These are phyloP conservation scores for Coenonympha glycerion DNA, from an alignment of 2,888 invertebrate species.

Conservation along the genomic window DNA sequence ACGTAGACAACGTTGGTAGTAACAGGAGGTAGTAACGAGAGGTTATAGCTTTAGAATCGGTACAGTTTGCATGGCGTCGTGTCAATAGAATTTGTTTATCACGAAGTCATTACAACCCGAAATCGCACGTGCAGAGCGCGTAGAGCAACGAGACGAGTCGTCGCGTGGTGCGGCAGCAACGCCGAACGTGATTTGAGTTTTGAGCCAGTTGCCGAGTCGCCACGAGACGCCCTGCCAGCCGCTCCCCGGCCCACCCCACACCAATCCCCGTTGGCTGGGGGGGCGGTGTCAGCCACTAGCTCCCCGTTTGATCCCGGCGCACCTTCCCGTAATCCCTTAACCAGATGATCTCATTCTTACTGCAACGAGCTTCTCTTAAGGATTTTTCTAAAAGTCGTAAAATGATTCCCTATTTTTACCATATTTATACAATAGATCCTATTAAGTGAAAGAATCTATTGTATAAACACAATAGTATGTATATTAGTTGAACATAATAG, in stretches of 20 bases:
- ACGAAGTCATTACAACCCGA: conserved; percentile 29
- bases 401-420: no score
- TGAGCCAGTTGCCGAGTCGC: conserved; percentile 39
- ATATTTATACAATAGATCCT: no score
- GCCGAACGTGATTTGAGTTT: conserved; percentile 61
- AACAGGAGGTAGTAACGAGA: not conserved
- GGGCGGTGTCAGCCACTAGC: conserved; percentile 17
- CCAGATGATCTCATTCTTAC: conserved; percentile 19
- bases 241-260: conserved; percentile 34
- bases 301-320: conserved; percentile 23
- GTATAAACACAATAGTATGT: no score
- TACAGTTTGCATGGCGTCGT: conserved; percentile 20
- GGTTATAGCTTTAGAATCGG: not conserved
- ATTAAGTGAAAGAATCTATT: no score
- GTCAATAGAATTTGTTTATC: conserved; percentile 14
- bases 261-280: conserved; percentile 29
- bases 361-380: no score
- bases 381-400: no score
- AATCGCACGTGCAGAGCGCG: conserved; percentile 28
- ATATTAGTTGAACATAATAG: no score
- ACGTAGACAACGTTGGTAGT: not conserved
- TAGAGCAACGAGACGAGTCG: conserved; percentile 33
- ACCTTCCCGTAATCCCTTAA: conserved; percentile 20
- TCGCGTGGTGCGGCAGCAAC: conserved; percentile 55
- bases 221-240: conserved; percentile 43